Conservation (phyloP, 2,888 invertebrate genomes). For the Macrophya annulata region DNA sequence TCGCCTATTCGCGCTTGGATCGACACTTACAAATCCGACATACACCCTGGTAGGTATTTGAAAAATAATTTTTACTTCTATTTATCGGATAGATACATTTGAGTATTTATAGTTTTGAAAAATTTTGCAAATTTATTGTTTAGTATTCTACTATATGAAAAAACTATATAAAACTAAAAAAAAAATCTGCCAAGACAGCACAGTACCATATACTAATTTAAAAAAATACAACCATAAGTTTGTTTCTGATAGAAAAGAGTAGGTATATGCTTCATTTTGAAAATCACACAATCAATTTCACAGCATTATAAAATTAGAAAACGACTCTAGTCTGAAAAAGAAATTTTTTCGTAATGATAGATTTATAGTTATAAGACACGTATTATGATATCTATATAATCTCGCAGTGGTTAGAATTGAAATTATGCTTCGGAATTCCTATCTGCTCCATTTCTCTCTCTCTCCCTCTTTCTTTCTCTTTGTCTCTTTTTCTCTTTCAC, state of each 20-base stretch:
- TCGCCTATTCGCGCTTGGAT: constrained; percentile 49
- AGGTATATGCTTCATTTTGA: background rate
- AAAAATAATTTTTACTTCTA: background rate
- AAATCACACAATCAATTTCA: background rate
- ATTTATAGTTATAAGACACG: background rate
- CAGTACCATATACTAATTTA: background rate
- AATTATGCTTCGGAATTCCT: background rate
- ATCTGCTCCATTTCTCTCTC: background rate
- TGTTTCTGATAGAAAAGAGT: background rate
- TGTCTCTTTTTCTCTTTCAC: too few relatives aligned
- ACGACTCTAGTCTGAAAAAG: background rate
- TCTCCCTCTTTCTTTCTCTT: background rate
- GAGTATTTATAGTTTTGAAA: background rate
- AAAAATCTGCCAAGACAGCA: background rate
- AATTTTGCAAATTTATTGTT: background rate
- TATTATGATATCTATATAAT: background rate
- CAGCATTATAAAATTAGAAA: background rate
- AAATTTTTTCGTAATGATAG: background rate
- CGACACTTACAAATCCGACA: constrained; percentile 53
- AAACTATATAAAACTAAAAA: background rate
- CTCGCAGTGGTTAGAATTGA: background rate
- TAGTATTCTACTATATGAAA: background rate
- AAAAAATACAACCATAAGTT: background rate
- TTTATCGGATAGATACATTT: background rate
- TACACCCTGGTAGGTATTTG: constrained; percentile 48